Evolutionary conservation across 30 jellyfish, hydroid and myxozoan genomes (phyloP).

Genomic region (Aurelia sp.): DNA sequence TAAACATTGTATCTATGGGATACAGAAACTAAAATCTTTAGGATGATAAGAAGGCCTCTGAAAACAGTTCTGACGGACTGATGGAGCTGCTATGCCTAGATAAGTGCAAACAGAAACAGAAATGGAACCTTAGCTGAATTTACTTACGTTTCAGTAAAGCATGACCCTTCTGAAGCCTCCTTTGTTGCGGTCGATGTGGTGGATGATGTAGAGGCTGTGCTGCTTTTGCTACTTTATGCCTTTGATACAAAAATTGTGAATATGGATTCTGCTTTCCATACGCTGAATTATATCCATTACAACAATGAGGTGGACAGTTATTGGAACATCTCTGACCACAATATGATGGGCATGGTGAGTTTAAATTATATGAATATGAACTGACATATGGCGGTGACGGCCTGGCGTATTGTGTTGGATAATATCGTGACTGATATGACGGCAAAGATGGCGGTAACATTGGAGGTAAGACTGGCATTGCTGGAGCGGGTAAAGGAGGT

Average conservation of each 20-base stretch:
- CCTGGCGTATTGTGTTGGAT: slow-evolving; percentile 46
- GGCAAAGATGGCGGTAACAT: slow-evolving; percentile 63
- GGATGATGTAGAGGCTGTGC: not conserved
- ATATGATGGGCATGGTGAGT: slow-evolving; percentile 63
- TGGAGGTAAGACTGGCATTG: slow-evolving; percentile 62
- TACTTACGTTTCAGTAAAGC: slow-evolving; percentile 65
- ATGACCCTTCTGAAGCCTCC: slow-evolving; percentile 41
- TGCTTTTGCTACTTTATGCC: slow-evolving; percentile 54
- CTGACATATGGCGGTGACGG: slow-evolving; percentile 54
- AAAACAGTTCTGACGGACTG: too few relatives aligned
- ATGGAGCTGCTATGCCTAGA: too few relatives aligned
- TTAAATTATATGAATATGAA: slow-evolving; percentile 53
- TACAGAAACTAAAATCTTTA: too few relatives aligned
- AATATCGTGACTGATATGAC: slow-evolving; percentile 23
- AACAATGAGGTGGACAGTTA: slow-evolving; percentile 74
- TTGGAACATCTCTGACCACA: slow-evolving; percentile 42
- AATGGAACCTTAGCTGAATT: too few relatives aligned
- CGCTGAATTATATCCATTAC: slow-evolving; percentile 40
- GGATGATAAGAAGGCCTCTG: too few relatives aligned
- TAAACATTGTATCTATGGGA: too few relatives aligned
- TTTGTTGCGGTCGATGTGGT: slow-evolving; percentile 6
- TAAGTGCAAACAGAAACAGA: too few relatives aligned
- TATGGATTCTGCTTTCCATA: slow-evolving; percentile 29
- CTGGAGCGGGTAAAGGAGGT: slow-evolving; percentile 56
- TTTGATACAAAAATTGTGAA: slow-evolving; percentile 46